Evolutionary conservation across 2,888 invertebrate species (phyloP).

Genomic region (Trilocha varians): DNA sequence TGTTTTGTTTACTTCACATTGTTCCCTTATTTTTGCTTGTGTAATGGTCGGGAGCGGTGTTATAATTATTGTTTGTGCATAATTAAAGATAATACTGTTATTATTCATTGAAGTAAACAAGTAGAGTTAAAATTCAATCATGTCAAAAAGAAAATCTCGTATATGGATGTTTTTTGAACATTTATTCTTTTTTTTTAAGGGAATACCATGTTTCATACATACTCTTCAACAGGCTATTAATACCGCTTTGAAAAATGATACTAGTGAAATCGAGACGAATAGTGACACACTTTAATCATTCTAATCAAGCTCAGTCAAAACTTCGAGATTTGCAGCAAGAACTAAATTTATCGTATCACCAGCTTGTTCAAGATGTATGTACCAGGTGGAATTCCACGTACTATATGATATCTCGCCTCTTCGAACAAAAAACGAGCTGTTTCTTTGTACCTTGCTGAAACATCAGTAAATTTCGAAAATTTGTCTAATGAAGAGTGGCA

Average conservation of each 20-base stretch:
- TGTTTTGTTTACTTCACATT: too few species aligned
- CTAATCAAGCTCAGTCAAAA: constrained; percentile 9
- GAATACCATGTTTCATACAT: constrained; percentile 10
- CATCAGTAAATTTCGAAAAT: constrained; percentile 12
- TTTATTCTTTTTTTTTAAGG: too few species aligned
- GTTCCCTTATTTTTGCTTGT: too few species aligned
- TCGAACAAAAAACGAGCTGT: constrained; percentile 21
- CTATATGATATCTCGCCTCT: constrained; percentile 16
- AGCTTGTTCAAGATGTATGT: constrained; percentile 5
- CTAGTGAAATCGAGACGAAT: constrained; percentile 4
- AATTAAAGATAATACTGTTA: too few species aligned
- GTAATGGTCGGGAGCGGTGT: too few species aligned
- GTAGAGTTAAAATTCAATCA: too few species aligned
- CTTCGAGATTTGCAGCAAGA: constrained; percentile 6
- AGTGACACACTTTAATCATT: constrained; percentile 8
- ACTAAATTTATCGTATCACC: neutral
- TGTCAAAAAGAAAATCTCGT: too few species aligned
- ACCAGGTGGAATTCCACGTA: constrained; percentile 20
- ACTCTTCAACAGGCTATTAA: constrained; percentile 4
- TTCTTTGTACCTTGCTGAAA: constrained; percentile 15
- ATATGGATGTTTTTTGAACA: too few species aligned
- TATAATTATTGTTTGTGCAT: too few species aligned
- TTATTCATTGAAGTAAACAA: too few species aligned
- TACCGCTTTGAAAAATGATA: constrained; percentile 5
- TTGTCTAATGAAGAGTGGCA: constrained; percentile 13